phyloP scores from a whole-genome alignment of 2,113 vertebrate species.

The Dunckerocampus dactyliophorus region DNA sequence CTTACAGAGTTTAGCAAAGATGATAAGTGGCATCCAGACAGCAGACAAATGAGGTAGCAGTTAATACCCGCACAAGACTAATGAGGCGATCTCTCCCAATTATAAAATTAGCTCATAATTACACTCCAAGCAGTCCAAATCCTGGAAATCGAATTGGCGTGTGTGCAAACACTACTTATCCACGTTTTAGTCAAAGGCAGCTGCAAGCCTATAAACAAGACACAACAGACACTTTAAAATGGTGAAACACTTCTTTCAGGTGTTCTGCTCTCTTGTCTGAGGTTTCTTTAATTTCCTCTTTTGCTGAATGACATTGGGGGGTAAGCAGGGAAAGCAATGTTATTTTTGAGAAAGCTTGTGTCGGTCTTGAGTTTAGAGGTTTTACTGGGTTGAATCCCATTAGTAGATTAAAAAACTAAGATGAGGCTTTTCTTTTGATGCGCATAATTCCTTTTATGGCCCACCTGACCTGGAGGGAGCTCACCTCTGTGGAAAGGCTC shows the following conservation, averaged over 20 bases:
- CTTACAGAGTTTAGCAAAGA: conserved; percentile 1
- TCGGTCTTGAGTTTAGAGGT: not conserved
- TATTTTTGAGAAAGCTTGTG: conserved; percentile 25
- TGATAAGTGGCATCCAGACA: conserved; percentile 11
- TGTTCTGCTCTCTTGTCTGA: conserved; percentile 1
- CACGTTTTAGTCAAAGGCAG: not conserved
- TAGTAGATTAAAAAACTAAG: conserved; percentile 51
- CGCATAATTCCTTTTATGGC: conserved; percentile 13
- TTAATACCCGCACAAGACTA: conserved; percentile 1
- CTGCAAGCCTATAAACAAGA: not conserved
- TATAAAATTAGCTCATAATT: conserved; percentile 9
- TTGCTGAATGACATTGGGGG: not conserved
- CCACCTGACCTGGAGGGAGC: conserved; percentile 14
- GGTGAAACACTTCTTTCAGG: conserved; percentile 1
- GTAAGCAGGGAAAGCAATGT: conserved; percentile 29
- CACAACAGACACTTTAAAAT: not conserved
- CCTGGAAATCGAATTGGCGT: not conserved
- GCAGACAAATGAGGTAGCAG: conserved; percentile 1
- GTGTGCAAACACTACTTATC: not conserved
- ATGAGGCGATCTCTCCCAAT: not conserved
- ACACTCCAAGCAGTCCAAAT: not conserved
- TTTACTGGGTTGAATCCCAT: conserved; percentile 26
- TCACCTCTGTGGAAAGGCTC: conserved; percentile 10
- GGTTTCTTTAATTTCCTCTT: conserved; percentile 2
- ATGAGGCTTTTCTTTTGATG: conserved; percentile 22